Base-by-base conservation (phyloP, 2,797 vertebrate species). In the Benthosema pterotum region DNA sequence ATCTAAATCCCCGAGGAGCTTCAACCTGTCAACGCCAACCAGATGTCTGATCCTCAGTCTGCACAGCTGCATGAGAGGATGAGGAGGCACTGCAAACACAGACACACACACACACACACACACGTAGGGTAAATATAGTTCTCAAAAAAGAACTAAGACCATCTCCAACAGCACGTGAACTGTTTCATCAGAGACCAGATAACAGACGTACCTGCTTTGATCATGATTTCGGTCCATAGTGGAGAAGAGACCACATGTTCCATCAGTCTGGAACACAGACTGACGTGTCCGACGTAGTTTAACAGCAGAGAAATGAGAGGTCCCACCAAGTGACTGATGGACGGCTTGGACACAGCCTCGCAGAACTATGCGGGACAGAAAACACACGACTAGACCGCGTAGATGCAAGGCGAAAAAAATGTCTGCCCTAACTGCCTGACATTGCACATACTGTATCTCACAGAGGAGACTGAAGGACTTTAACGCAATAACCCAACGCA, bases 271-370 rank as follows among this genome's bases (percentile, higher is more conserved):
- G 95, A 93, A 77, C 96, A 97, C 48, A 98, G 91, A 50, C 83
- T 89, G 60, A 96, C 93, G 0, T 95, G 94, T 42, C 94, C 91
- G 48, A 95, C 95, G 0, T 97, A 97, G 86, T 97, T 93, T 73
- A 97, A 86, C 13, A 98, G 93, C 55, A 93, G 71, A 0, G 94
- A 93, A 0, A 97, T 92, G 75, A 97, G 93, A 0, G 94, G 94
- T 51, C 94, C 95, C 0, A 90, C 93, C 90, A 92, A 92, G 28
- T 75, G 87, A 68, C 69, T 91, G 49, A 93, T 71, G 47, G 87
- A 88, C 0, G 87, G 86, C 47, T 84, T 75, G 1, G 94, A 95
- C 65, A 97, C 83, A 65, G 94, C 89, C 82, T 98, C 95, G 60
- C 96, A 98, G 83, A 96, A 98, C 96, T 97, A 83, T 43, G 87